Base-by-base conservation (phyloP, 2,797 vertebrate species). In the Sebastes variabilis region DNA sequence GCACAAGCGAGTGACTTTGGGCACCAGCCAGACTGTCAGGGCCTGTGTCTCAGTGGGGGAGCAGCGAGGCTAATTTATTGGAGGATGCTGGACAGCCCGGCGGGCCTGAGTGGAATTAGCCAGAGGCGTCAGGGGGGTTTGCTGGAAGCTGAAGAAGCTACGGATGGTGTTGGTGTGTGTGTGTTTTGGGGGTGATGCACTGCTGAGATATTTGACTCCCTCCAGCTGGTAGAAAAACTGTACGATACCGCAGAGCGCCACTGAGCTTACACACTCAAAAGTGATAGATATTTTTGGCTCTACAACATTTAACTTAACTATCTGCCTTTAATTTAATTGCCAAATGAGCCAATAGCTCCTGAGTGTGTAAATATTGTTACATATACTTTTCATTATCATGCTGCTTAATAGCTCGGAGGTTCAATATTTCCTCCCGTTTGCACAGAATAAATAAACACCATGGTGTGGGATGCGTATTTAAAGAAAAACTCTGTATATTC, bases 31-130 rank as follows among this genome's bases (percentile, higher is more conserved):
- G 83, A 85, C 84, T 77, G 85, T 80, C 83, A 84, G 80, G 66
- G 84, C 79, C 79, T 77, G 79, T 34, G 84, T 83, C 78, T 88
- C 83, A 66, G 86, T 59, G 77, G 85, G 85, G 64, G 82, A 88
- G 83, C 82, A 85, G 77, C 77, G 32, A 68, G 64, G 87, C 84
- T 93, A 93, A 95, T 95, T 94, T 94, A 94, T 88, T 92, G 82
- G 87, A 92, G 90, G 87, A 89, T 84, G 87, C 83, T 72, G 89
- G 89, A 91, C 90, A 87, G 90, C 74, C 87, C 80, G 22, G 77
- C 65, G 70, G 86, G 90, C 92, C 92, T 89, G 81, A 93, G 83
- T 85, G 84, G 92, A 93, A 93, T 94, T 94, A 94, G 84, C 85
- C 83, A 87, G 82, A 91, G 90, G 93, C 89, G 75, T 94, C 91